Base-by-base conservation (phyloP, 2,113 vertebrate genomes). In the Macquaria ambigua region DNA sequence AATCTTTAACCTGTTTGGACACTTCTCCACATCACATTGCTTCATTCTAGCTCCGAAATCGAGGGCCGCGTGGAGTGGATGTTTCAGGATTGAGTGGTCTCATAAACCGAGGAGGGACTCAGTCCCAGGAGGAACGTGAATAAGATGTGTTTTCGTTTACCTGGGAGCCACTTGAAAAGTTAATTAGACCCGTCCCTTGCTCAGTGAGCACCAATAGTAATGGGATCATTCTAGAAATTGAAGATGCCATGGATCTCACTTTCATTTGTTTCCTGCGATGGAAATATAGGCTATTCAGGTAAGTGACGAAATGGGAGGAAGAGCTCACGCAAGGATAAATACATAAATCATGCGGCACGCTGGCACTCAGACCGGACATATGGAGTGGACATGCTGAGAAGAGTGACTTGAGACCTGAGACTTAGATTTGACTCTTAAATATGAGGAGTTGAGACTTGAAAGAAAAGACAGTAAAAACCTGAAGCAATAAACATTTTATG, bases 11-110 rank as follows among this genome's bases (percentile, higher is more conserved):
- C 68, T 81, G 3, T 48, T 34, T 59, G 25, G 59, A 59, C 58
- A 74, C 66, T 84, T 77, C 20, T 71, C 46, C 50, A n/a, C 41
- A 62, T 52, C 34, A 20, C 68, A 37, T 52, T 28, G 25, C 43
- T 39, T 82, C 55, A 73, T 76, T 87, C 41, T 6, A 28, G 23
- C 2, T 5, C 53, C 2, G 46, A 12, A 15, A 5, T 31, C 59
- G 23, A 76, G n/a, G 14, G 6, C 3, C 21, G 15, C 14, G 53
- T 37, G 28, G 23, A 61, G 58, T 34, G 41, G 76, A 77, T 61
- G 34, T 68, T 48, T 81, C 25, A 89, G 67, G 84, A 92, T 90
- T 84, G 80, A 92, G 81, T 87, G 87, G 61, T 69, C 82, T 94
- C 89, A 92, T 93, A 93, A 92, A 91, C 37, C 7, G 12, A 58